phyloP scores from a whole-genome alignment of 2,113 vertebrate species.

The Cynopterus brachyotis region DNA sequence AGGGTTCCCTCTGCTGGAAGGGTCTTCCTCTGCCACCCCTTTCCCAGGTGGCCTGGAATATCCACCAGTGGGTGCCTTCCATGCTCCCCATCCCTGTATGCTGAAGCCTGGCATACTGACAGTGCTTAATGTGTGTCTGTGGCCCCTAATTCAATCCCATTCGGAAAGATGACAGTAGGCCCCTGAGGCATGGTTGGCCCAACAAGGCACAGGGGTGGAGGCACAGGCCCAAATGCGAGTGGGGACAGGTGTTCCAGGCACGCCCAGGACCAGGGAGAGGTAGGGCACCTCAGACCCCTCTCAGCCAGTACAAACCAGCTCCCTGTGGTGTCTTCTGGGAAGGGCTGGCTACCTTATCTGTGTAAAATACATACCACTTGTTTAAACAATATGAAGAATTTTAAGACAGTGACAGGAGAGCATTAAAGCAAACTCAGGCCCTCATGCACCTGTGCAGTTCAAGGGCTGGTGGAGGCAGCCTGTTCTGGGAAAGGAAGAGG shows the following conservation, averaged over 20 bases:
- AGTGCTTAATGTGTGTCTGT: rapidly evolving
- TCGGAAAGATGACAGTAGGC: not conserved
- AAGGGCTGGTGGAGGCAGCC: not conserved
- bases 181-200: not conserved
- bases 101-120: not conserved
- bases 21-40: not conserved
- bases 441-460: rapidly evolving
- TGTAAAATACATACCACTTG: not conserved
- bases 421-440: not conserved
- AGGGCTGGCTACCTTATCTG: not conserved
- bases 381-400: not conserved
- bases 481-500: not conserved
- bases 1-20: not conserved
- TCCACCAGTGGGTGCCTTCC: too few species aligned
- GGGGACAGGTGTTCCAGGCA: not conserved
- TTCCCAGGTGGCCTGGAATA: not conserved
- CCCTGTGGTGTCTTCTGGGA: rapidly evolving
- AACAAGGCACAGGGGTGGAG: rapidly evolving
- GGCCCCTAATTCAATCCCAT: not conserved
- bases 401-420: not conserved
- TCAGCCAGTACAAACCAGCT: not conserved
- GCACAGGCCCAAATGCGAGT: not conserved
- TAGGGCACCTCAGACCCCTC: not conserved
- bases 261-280: not conserved
- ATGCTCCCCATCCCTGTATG: not conserved